Evolutionary conservation across 2,888 invertebrate genomes (phyloP).

Genomic region (Ophion ellenae): DNA sequence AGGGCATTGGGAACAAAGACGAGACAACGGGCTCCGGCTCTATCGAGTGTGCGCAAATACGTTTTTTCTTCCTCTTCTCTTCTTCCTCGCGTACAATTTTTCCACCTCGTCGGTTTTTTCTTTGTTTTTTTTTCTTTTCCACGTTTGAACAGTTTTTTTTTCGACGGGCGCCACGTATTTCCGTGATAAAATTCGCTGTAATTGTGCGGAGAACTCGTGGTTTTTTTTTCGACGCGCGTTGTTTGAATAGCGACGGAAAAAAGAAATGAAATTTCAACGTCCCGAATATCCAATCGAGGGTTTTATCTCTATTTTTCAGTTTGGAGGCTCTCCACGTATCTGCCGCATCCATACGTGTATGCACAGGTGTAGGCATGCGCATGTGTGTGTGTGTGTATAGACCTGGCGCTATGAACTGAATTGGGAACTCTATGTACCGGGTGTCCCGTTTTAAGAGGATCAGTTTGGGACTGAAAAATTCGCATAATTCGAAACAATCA

Average conservation of each 20-base stretch:
- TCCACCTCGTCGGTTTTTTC: neutral
- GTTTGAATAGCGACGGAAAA: neutral
- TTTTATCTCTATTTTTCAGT: conserved; percentile 25
- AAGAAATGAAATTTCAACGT: conserved; percentile 9
- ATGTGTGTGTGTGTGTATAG: neutral
- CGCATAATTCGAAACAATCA: neutral
- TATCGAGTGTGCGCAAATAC: neutral
- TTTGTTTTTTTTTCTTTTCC: neutral
- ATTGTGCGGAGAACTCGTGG: neutral
- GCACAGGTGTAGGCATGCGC: neutral
- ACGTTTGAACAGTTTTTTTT: neutral
- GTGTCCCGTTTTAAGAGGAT: neutral
- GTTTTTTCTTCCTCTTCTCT: neutral
- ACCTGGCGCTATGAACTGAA: neutral
- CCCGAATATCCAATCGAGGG: neutral
- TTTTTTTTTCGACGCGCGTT: neutral
- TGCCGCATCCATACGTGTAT: neutral
- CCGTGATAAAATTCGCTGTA: neutral
- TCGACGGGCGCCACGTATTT: neutral
- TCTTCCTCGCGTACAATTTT: neutral
- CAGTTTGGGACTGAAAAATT: neutral
- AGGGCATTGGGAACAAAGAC: too few relatives aligned
- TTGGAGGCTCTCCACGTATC: neutral
- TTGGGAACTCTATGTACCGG: neutral
- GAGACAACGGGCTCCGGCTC: too few relatives aligned